phyloP scores from a whole-genome alignment of 2,113 vertebrate genomes.

The Phalacrocorax carbo region DNA sequence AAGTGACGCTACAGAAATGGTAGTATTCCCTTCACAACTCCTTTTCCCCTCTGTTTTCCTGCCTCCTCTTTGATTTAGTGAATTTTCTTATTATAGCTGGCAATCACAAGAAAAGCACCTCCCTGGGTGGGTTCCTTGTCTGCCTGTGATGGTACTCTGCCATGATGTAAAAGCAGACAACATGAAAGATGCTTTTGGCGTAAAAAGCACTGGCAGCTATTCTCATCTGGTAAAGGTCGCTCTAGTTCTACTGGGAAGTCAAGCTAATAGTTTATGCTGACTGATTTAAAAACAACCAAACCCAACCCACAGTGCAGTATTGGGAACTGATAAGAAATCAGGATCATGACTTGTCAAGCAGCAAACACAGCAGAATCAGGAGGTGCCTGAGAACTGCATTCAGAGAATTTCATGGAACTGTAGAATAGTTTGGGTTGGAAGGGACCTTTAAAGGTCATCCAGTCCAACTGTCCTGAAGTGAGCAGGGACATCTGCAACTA shows the following conservation, averaged over 20 bases:
- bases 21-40: background rate
- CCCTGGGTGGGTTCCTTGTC: background rate
- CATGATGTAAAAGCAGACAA: background rate
- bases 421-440: too few species aligned
- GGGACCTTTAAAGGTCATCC: too few species aligned
- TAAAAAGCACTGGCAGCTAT: background rate
- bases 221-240: background rate
- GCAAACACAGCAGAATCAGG: background rate
- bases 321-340: background rate
- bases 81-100: background rate
- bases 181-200: background rate
- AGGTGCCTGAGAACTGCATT: background rate
- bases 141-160: background rate
- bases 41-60: background rate
- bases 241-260: background rate
- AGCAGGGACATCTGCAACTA: too few species aligned
- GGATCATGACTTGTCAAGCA: background rate
- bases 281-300: background rate
- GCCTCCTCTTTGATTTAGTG: background rate
- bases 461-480: too few species aligned
- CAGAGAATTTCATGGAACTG: background rate
- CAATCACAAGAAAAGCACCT: background rate
- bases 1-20: background rate
- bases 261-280: background rate
- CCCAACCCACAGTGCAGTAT: fast-evolving